phyloP scores from a whole-genome alignment of 2,888 invertebrate species.

The Apotomis capreana region DNA sequence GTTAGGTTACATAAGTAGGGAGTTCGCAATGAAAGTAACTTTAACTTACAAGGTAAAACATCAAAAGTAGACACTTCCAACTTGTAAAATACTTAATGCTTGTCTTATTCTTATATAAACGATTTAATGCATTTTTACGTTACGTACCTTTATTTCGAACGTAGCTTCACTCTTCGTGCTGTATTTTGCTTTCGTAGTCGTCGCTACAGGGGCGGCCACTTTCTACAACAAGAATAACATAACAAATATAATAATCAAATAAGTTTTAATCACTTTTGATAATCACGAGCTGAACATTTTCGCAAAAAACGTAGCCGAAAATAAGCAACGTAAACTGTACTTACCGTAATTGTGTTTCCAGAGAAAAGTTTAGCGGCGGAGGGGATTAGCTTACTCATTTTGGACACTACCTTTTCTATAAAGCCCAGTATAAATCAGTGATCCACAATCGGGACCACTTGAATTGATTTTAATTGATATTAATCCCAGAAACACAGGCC shows the following conservation, averaged over 20 bases:
- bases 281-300: neutral
- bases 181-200: conserved; percentile 80
- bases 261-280: conserved; percentile 3
- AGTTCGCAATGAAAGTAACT: conserved; percentile 42
- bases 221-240: conserved; percentile 67
- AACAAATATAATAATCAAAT: neutral
- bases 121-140: neutral
- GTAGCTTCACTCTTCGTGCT: conserved; percentile 84
- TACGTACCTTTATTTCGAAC: conserved; percentile 83
- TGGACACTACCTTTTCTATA: conserved; percentile 59
- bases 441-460: conserved; percentile 60
- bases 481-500: conserved; percentile 30
- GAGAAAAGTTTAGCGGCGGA: conserved; percentile 67
- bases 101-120: neutral
- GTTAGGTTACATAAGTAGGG: conserved; percentile 77
- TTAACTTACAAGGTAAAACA: conserved; percentile 10
- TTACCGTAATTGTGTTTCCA: conserved; percentile 65
- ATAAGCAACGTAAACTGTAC: conserved; percentile 47
- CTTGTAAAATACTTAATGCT: neutral
- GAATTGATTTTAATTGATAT: conserved; percentile 37
- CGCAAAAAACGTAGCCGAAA: conserved; percentile 29
- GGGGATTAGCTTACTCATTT: conserved; percentile 76
- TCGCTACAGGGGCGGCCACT: conserved; percentile 62
- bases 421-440: conserved; percentile 71
- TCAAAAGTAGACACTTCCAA: neutral